phyloP scores from a whole-genome alignment of 2,888 invertebrate species.

The Microctonus aethiopoides region DNA sequence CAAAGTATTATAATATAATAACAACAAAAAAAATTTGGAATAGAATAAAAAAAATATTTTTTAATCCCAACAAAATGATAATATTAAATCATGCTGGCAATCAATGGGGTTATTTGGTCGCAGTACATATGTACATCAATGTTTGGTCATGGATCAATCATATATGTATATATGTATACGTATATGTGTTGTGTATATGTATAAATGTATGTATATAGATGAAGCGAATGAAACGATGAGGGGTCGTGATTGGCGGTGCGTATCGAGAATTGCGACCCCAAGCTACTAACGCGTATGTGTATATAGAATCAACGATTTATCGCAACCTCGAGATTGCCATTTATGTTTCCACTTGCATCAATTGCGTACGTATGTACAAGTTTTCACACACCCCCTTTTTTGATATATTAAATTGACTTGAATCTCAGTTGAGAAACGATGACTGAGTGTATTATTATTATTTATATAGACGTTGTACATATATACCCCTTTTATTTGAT shows the following conservation, averaged over 20 bases:
- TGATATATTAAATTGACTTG: not conserved
- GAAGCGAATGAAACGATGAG: not conserved
- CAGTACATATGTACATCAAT: constrained; percentile 3
- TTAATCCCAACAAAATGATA: constrained; percentile 4
- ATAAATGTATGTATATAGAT: too few relatives aligned
- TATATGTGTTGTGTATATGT: too few relatives aligned
- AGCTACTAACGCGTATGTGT: not conserved
- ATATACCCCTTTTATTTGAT: too few relatives aligned
- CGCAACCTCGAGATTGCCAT: constrained; percentile 25
- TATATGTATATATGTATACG: not conserved
- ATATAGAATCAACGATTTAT: constrained; percentile 15
- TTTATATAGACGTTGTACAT: not conserved
- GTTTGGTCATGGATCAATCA: constrained; percentile 3
- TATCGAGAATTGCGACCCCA: constrained; percentile 18
- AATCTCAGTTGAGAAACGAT: not conserved
- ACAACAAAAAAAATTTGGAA: not conserved
- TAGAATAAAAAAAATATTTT: too few relatives aligned
- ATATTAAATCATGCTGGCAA: not conserved
- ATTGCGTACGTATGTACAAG: not conserved
- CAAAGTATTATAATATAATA: not conserved
- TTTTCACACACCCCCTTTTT: not conserved
- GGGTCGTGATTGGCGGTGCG: constrained; percentile 11
- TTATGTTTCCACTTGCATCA: constrained; percentile 22
- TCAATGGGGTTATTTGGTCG: not conserved
- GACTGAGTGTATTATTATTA: not conserved